Evolutionary conservation across 1,140 invertebrate genomes (phyloP), one percentile per base, ranked within the genome.

Genomic region (Heliconius himera): DNA sequence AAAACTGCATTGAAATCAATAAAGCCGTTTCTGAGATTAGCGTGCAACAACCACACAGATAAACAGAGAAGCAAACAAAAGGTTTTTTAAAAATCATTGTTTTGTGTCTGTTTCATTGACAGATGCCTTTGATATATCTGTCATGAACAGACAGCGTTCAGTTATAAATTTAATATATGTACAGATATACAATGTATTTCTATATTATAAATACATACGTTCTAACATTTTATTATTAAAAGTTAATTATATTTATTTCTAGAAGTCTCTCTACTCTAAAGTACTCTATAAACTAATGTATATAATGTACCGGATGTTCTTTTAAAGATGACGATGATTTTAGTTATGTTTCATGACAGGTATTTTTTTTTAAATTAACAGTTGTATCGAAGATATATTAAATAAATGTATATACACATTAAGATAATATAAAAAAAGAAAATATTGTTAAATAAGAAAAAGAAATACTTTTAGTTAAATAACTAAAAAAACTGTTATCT

Each of bases 291-390:
- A 13, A 3, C 26, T 16, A 66, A 66, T 29, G n/a, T 72, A 66
- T 18, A 66, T 72, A 41, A 22, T 38, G 70, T 72, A 38, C 70
- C 70, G 70, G 70, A 72, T 72, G 70, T 36, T 9, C 38, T 72
- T 72, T 38, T 72, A 36, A 41, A 38, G 33, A 72, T 72, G 70
- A 72, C 38, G 33, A 71, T 71, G 70, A 36, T 71, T 29, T 22
- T 20, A 20, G 70, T 72, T 29, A 72, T 36, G 22, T 66, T 5
- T 22, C 11, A 66, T 66, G 60, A 66, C 60, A 66, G 9, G 22
- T 29, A 3, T 13, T 29, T 29, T 66, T 36, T 29, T 66, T 66
- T 18, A 66, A 26, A 66, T 66, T 29, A 66, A 66, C 60, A 66
- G 60, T 66, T 66, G 60, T 26, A 66, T 66, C 9, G 22, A 26